Conservation (phyloP, 2,888 invertebrate species). For the Caenorhabditis sulstoni region DNA sequence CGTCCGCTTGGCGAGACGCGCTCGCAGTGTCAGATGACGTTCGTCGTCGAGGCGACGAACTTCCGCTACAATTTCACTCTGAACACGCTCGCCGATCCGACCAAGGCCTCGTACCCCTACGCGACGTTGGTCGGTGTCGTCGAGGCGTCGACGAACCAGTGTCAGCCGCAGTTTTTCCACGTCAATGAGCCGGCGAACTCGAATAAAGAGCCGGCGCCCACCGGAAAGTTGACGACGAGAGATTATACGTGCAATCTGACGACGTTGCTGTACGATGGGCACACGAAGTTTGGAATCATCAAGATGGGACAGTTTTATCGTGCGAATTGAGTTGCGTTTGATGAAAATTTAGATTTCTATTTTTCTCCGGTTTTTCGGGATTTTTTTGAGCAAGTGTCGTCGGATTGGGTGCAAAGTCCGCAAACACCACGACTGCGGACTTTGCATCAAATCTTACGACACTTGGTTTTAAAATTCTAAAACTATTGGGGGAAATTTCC, state of each 20-base stretch:
- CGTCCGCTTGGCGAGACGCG: background rate
- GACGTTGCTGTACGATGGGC: background rate
- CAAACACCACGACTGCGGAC: too few species aligned
- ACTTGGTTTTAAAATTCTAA: too few species aligned
- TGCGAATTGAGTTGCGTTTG: too few species aligned
- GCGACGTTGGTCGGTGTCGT: background rate
- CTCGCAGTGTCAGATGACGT: background rate
- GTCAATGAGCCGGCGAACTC: background rate
- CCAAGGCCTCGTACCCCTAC: background rate
- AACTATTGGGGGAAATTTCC: too few species aligned
- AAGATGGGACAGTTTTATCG: slow-evolving; percentile 7
- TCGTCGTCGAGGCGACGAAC: slow-evolving; percentile 6
- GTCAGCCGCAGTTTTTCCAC: slow-evolving; percentile 1
- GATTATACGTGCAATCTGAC: background rate
- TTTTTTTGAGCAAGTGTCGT: too few species aligned
- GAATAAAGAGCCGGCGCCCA: background rate
- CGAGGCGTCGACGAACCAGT: background rate
- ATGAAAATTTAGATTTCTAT: too few species aligned
- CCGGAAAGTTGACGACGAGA: background rate
- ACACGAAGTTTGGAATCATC: background rate
- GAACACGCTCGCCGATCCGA: background rate
- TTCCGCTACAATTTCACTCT: background rate
- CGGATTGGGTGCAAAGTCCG: too few species aligned
- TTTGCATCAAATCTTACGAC: too few species aligned
- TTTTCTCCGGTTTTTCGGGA: too few species aligned